Conservation (phyloP, 2,888 invertebrate genomes). For the Osmoderma eremita region DNA sequence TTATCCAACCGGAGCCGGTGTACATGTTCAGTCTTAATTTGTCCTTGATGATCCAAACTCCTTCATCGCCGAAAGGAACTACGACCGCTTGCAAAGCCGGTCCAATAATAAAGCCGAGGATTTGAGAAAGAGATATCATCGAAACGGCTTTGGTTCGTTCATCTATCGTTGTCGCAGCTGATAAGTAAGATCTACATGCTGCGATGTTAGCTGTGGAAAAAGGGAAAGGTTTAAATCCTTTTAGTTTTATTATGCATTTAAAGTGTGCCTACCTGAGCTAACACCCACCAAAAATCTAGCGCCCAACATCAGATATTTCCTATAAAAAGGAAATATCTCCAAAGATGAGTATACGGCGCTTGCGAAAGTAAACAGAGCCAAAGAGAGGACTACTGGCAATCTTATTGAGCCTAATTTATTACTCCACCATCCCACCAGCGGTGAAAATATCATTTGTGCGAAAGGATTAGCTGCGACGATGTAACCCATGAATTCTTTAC, state of each 20-base stretch:
- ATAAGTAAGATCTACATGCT: constrained; percentile 84
- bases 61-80: constrained; percentile 79
- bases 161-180: constrained; percentile 81
- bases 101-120: constrained; percentile 87
- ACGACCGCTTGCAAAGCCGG: constrained; percentile 85
- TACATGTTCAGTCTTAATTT: constrained; percentile 82
- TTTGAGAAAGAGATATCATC: constrained; percentile 85
- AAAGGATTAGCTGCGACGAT: constrained; percentile 88
- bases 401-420: constrained; percentile 79
- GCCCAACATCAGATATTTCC: constrained; percentile 78
- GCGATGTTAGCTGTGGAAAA: constrained; percentile 78
- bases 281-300: constrained; percentile 85
- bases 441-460: constrained; percentile 87
- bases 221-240: neutral
- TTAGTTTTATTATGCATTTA: neutral
- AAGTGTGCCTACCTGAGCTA: constrained; percentile 73
- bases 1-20: constrained; percentile 87
- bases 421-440: constrained; percentile 86
- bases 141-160: constrained; percentile 88
- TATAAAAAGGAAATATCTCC: constrained; percentile 72
- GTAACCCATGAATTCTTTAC: constrained; percentile 84
- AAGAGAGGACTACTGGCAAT: constrained; percentile 75
- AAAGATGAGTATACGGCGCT: constrained; percentile 80
- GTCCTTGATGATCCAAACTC: constrained; percentile 66
- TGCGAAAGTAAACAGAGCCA: constrained; percentile 77